Base-by-base conservation (phyloP, 2,888 invertebrate species). In the Pharmacophagus antenor region DNA sequence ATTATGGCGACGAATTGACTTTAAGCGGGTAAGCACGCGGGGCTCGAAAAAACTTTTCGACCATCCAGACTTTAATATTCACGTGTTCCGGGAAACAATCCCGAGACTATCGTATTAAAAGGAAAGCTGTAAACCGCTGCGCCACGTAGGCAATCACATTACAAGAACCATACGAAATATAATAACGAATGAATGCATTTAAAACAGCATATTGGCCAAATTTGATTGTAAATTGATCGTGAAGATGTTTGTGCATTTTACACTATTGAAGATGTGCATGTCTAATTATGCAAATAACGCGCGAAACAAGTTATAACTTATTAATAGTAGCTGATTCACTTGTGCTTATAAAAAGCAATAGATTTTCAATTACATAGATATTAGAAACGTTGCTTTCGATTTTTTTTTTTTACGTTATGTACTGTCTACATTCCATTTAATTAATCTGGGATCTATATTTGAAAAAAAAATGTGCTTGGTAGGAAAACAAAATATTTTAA, bases 351-450 rank as follows among this genome's bases (percentile, higher is more conserved):
- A 44, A 44, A 44, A 20, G 42, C 42, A 44, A 44, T 44, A 18
- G 42, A 20, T 44, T 44, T 44, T 18, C 42, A 44, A 44, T 44
- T 44, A 44, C 42, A 44, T 10, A 18, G n/a, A n/a, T n/a, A n/a
- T n/a, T n/a, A n/a, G 42, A 18, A 18, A 18, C 42, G 42, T 18
- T 44, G 8, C 42, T 44, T 44, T 44, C 42, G 2, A 37, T n/a
- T 37, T 15, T n/a, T 37, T n/a, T 37, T 31, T 2, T 37, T 44
- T 6, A 44, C 18, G 2, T 7, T 8, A 18, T 44, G n/a, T n/a
- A n/a, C n/a, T 44, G 10, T 18, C 7, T 17, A 44, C 7, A 44
- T 18, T 1, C 41, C 5, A 41, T 41, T 41, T n/a, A 5, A 44
- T 10, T 7, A 27, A 27, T 27, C 27, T 27, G 4, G 10, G 10